phyloP scores from a whole-genome alignment of 2,888 invertebrate genomes.

The Synanthedon vespiformis region DNA sequence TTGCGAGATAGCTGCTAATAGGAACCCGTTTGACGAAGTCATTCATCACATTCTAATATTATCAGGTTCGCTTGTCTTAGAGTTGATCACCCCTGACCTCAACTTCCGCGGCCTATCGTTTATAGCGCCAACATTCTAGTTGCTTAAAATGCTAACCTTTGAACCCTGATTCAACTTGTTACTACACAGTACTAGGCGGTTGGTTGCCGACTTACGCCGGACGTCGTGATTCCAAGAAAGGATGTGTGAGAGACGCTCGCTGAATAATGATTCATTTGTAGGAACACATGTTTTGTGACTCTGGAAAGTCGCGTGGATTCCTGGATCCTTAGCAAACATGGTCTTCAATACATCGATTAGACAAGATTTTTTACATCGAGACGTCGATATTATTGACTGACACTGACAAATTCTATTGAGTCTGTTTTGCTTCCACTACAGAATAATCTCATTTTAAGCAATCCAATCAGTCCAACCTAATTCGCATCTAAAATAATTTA shows the following conservation, averaged over 20 bases:
- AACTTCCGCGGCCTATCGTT: not conserved
- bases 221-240: slow-evolving; percentile 5
- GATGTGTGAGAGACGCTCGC: not conserved
- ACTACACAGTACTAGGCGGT: not conserved
- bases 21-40: not conserved
- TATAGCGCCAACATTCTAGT: not conserved
- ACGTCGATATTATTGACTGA: too few species aligned
- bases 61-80: not conserved
- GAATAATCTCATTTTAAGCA: too few species aligned
- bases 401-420: too few species aligned
- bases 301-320: not conserved
- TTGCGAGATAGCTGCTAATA: too few species aligned
- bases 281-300: not conserved
- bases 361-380: too few species aligned
- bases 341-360: too few species aligned
- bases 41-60: not conserved
- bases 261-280: not conserved
- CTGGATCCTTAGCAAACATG: not conserved
- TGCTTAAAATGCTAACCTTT: not conserved
- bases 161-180: not conserved
- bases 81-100: not conserved
- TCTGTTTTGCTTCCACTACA: too few species aligned
- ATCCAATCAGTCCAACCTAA: too few species aligned
- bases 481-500: too few species aligned
- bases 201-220: slow-evolving; percentile 5